These are phyloP conservation scores for Hypothenemus hampei DNA, from an alignment of 1,140 invertebrate species.

Conservation along the genomic window DNA sequence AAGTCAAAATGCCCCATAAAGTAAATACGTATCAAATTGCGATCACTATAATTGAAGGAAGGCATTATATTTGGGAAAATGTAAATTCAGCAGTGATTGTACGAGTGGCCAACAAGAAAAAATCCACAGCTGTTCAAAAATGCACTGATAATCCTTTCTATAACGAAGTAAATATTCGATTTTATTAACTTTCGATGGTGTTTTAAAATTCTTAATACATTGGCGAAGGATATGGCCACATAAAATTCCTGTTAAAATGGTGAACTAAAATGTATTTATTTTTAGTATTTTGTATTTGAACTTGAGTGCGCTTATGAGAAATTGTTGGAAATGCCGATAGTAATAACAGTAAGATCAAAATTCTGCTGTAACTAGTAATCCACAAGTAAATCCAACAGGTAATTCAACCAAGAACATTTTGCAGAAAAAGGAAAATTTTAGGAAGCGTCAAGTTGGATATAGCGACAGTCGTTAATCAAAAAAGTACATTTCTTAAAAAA, in stretches of 20 bases:
- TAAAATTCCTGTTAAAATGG: not conserved
- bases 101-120: slow-evolving; percentile 52
- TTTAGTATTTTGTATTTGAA: slow-evolving; percentile 66
- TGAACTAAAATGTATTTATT: slow-evolving; percentile 3
- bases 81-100: slow-evolving; percentile 54
- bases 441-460: slow-evolving; percentile 65
- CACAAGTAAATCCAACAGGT: slow-evolving; percentile 26
- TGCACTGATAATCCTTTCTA: slow-evolving; percentile 55
- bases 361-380: slow-evolving; percentile 9
- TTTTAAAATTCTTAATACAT: not conserved
- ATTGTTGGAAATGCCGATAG: slow-evolving; percentile 46
- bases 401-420: slow-evolving; percentile 35
- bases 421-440: slow-evolving; percentile 49
- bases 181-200: too few species aligned
- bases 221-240: not conserved
- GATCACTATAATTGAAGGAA: slow-evolving; percentile 52
- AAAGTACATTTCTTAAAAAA: slow-evolving; percentile 50
- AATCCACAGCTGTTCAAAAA: slow-evolving; percentile 49
- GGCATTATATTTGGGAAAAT: slow-evolving; percentile 48
- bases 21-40: slow-evolving; percentile 43
- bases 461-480: slow-evolving; percentile 63
- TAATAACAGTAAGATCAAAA: slow-evolving; percentile 49
- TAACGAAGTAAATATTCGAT: slow-evolving; percentile 51
- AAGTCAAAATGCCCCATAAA: slow-evolving; percentile 17
- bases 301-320: slow-evolving; percentile 50